Evolutionary conservation across 2,888 invertebrate species (phyloP).

Genomic region (Hypomecis atomaria): DNA sequence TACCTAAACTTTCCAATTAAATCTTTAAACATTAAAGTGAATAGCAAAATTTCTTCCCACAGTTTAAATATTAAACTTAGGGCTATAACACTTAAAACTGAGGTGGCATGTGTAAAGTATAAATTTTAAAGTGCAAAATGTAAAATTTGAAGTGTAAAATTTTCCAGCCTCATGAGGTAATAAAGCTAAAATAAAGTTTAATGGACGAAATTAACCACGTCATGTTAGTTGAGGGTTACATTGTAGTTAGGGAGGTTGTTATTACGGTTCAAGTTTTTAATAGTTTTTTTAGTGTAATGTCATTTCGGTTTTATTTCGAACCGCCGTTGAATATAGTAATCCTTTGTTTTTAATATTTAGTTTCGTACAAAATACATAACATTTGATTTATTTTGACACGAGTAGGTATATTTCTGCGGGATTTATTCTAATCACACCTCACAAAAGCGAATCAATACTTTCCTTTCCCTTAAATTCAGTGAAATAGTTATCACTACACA

Average conservation of each 20-base stretch:
- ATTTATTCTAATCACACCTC: no score
- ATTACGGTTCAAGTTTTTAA: background rate
- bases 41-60: background rate
- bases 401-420: no score
- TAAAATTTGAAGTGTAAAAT: slow-evolving; percentile 18
- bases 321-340: no score
- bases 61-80: slow-evolving; percentile 18
- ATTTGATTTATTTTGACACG: no score
- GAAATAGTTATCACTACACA: no score
- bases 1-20: background rate
- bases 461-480: no score
- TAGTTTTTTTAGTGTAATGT: background rate
- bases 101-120: slow-evolving; percentile 22
- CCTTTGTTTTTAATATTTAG: no score
- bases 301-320: background rate
- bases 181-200: slow-evolving; percentile 47
- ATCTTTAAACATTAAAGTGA: background rate
- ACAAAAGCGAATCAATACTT: no score
- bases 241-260: slow-evolving; percentile 3
- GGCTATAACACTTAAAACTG: slow-evolving; percentile 24
- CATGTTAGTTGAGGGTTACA: slow-evolving; percentile 36
- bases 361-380: no score
- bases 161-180: slow-evolving; percentile 18
- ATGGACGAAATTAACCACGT: slow-evolving; percentile 45
- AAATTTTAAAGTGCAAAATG: slow-evolving; percentile 19